Evolutionary conservation across 2,888 invertebrate species (phyloP).

Genomic region (Nebria brevicollis): DNA sequence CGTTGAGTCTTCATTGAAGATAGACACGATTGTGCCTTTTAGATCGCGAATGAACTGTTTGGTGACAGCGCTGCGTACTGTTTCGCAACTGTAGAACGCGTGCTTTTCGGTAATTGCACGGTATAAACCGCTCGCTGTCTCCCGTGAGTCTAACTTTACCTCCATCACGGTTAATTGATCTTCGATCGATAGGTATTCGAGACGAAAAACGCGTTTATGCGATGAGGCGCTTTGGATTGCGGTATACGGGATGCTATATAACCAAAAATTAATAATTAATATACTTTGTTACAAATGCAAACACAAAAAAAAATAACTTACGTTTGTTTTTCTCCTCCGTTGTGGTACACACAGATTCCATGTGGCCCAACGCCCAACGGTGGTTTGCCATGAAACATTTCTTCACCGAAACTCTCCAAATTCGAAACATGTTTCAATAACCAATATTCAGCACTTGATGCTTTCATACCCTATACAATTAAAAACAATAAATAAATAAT

Average conservation of each 20-base stretch:
- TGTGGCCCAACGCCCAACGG: slow-evolving; percentile 61
- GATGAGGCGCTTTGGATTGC: slow-evolving; percentile 84
- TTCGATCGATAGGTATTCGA: slow-evolving; percentile 77
- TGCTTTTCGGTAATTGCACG: slow-evolving; percentile 91
- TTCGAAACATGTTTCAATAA: slow-evolving; percentile 82
- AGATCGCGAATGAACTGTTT: slow-evolving; percentile 89
- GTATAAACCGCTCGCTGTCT: slow-evolving; percentile 84
- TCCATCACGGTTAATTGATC: slow-evolving; percentile 76
- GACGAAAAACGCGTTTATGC: slow-evolving; percentile 77
- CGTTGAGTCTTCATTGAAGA: slow-evolving; percentile 89
- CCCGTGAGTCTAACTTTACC: slow-evolving; percentile 83
- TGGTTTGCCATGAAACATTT: slow-evolving; percentile 80
- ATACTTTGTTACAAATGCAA: not conserved
- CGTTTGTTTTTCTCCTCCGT: slow-evolving; percentile 50
- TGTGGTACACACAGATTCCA: slow-evolving; percentile 53
- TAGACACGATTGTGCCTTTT: slow-evolving; percentile 89
- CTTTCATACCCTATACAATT: slow-evolving; percentile 69
- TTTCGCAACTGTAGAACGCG: slow-evolving; percentile 93
- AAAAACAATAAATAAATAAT: not conserved
- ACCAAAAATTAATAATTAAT: slow-evolving; percentile 53
- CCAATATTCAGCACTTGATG: slow-evolving; percentile 85
- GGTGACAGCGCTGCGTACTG: slow-evolving; percentile 86
- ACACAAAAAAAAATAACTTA: slow-evolving; percentile 23
- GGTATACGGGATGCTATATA: slow-evolving; percentile 78
- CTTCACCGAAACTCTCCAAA: slow-evolving; percentile 84